Evolutionary conservation across 2,113 vertebrate species (phyloP), one percentile per base, ranked within the genome.

Genomic region (Agapornis roseicollis): DNA sequence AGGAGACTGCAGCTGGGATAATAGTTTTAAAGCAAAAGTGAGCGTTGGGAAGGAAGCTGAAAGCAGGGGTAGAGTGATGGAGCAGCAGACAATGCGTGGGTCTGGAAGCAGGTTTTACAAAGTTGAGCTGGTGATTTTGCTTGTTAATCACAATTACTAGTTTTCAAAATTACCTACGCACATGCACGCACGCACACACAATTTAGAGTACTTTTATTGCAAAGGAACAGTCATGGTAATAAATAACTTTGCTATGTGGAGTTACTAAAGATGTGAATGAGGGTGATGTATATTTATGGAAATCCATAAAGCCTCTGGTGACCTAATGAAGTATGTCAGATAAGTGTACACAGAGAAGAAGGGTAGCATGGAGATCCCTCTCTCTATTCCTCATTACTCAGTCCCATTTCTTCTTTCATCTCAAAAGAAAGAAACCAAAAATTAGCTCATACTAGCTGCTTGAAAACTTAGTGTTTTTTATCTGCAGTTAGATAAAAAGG

Each of bases 1-100:
- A 60, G 23, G n/a, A 91, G 20, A 4, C 14, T 89, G 39, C 22
- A 52, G 10, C 25, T 73, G 13, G 9, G 1, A 6, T 46, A 19
- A 18, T 73, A 66, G 17, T 86, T 90, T 63, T 80, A 70, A 39
- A 82, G 44, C 31, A 83, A 31, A 73, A 77, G 29, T 39, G 31
- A 25, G 53, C 61, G 3, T 33, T 73, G 13, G 44, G 53, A 70
- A 70, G 53, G 24, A 65, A n/a, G 12, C 15, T 4, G 17, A 19
- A 74, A 66, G 68, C 8, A 46, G 8, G 2, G 6, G 3, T 27
- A 4, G 2, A 3, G 4, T 6, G 9, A 16, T 61, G 10, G 10
- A 29, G 35, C 33, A 10, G 4, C 12, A 39, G 44, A 28, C 12
- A 39, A 50, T 1, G 4, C 74, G 5, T 39, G 44, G n/a, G 19